phyloP scores from a whole-genome alignment of 2,797 vertebrate species.

The Darevskia nairensis region DNA sequence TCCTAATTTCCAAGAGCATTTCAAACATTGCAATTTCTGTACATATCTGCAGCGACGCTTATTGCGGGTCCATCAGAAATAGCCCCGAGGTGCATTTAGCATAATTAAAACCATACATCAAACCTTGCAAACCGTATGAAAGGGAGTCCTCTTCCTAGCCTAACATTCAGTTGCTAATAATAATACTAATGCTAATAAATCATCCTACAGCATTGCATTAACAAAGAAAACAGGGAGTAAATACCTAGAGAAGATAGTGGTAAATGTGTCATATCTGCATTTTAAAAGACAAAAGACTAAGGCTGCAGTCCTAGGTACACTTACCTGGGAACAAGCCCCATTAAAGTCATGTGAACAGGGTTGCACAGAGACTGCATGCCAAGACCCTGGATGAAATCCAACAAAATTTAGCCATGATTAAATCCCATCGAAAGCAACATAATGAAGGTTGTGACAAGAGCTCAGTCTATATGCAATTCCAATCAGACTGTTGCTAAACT shows the following conservation, averaged over 20 bases:
- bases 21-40: constrained; percentile 4
- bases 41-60: constrained; percentile 15
- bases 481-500: background rate
- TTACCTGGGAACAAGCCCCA: background rate
- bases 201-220: background rate
- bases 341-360: background rate
- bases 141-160: constrained; percentile 4
- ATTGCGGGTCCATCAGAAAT: constrained; percentile 29
- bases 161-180: background rate
- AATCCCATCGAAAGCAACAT: background rate
- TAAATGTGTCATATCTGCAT: background rate
- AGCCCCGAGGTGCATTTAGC: background rate
- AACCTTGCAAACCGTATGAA: constrained; percentile 11
- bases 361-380: background rate
- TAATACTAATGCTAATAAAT: background rate
- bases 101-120: constrained; percentile 49
- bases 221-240: background rate
- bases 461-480: background rate
- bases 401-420: background rate
- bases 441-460: background rate
- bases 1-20: constrained; percentile 21
- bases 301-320: background rate
- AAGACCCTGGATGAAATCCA: background rate
- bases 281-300: background rate
- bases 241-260: background rate